Percentiles rank a stretch among this genome's conserved stretches.
These are phyloP conservation scores for Enteromius treurensis DNA, from an alignment of 2,797 vertebrate genomes.

Conservation along the genomic window DNA sequence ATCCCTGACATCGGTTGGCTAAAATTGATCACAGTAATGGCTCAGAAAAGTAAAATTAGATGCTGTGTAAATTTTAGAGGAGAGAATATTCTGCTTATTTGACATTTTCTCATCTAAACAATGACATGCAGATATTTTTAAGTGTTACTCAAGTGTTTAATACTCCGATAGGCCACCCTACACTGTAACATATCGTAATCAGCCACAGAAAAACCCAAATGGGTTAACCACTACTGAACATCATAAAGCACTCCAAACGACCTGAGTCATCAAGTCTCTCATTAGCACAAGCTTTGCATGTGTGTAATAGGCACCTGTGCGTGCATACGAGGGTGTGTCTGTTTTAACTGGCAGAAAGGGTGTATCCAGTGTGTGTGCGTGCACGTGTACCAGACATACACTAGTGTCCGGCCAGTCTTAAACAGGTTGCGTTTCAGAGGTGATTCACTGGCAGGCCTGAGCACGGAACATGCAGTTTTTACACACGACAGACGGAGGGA, in stretches of 20 bases:
- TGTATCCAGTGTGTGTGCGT: conserved; percentile 13
- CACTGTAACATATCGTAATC: not conserved
- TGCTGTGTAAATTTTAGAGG: not conserved
- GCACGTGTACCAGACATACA: not conserved
- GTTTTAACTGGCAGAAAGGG: conserved; percentile 31
- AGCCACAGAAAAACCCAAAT: conserved; percentile 9
- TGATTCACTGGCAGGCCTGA: conserved; percentile 37
- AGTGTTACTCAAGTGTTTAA: not conserved
- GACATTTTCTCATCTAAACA: not conserved
- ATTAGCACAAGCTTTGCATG: conserved; percentile 38
- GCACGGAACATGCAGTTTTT: conserved; percentile 9
- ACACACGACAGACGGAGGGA: conserved; percentile 1
- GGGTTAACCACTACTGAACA: conserved; percentile 14
- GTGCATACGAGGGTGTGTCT: conserved; percentile 32
- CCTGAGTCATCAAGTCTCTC: conserved; percentile 16
- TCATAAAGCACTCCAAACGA: conserved; percentile 12
- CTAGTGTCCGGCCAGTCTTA: not conserved
- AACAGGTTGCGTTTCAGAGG: conserved; percentile 19
- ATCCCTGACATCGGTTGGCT: not conserved
- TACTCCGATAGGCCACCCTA: not conserved
- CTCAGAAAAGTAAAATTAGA: not conserved
- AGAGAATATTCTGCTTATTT: not conserved
- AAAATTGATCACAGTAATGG: not conserved
- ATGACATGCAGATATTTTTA: not conserved
- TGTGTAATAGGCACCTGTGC: conserved; percentile 23